Evolutionary conservation across 1,140 invertebrate species (phyloP), one percentile per base, ranked within the genome.

Genomic region (Globodera rostochiensis): DNA sequence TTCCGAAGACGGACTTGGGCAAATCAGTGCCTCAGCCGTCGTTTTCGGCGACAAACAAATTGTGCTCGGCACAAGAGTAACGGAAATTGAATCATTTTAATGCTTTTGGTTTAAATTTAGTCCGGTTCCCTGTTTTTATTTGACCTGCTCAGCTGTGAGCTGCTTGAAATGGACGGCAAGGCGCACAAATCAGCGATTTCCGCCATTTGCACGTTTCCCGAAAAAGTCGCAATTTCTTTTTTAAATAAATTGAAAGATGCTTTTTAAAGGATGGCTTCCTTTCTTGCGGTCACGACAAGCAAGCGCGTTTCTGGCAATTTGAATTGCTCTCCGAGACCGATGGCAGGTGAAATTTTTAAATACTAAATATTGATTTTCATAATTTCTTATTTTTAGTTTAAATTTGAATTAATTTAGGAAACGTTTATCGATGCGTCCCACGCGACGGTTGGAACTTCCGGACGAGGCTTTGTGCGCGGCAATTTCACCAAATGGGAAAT

Each of bases 301-400:
- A 93, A 0, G 94, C 98, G 0, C 97, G 96, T 90, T 94, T 98
- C 89, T 99, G 96, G 96, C 93, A 94, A 81, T 97, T 96, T 91
- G 95, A 97, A 90, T 90, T 97, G 0, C 92, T 91, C 3, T 84
- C 84, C 19, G 89, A 90, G 73, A 70, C 66, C 50, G 50, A 50
- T 21, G 75, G 74, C 46, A 80, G 80, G 82, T 84, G 47, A 64
- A 64, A 6, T 64, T 64, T 84, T 73, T 21, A 5, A 6, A 47
- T 36, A 47, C 49, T 81, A 8, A 64, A n/a, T 73, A 60, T 74
- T 74, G 25, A 6, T 6, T n/a, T 83, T n/a, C 80, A 9, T 78
- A 78, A 78, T 13, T 25, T 6, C 75, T 78, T 6, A n/a, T 75
- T 15, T 1, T 66, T 8, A 15, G 4, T 69, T 69, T 69, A 46